Conservation (phyloP, 2,113 vertebrate species). For the Helogale parvula region DNA sequence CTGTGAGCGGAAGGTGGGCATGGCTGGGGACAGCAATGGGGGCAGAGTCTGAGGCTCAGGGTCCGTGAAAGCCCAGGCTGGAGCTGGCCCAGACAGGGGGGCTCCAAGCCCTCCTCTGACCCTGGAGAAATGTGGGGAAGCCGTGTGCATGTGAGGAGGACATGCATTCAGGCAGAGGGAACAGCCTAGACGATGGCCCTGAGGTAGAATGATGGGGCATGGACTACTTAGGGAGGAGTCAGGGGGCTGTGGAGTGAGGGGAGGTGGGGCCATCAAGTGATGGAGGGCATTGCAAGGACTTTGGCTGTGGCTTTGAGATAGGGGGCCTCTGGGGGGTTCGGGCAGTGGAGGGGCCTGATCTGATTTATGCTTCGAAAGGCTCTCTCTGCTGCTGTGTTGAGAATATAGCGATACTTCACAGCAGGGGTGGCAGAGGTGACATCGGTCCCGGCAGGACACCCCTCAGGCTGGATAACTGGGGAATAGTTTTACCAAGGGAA, state of each 20-base stretch:
- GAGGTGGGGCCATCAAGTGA: background rate
- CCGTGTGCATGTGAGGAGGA: background rate
- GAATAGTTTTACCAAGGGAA: background rate
- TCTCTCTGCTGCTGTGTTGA: background rate
- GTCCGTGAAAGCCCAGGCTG: background rate
- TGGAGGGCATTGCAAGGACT: background rate
- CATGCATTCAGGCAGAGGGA: background rate
- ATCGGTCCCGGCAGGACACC: background rate
- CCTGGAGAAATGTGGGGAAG: rapidly evolving
- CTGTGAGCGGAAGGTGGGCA: background rate
- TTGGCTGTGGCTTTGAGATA: background rate
- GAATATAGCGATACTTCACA: rapidly evolving
- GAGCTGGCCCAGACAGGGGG: background rate
- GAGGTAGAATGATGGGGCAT: background rate
- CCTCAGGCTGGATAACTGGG: background rate
- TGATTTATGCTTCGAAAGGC: background rate
- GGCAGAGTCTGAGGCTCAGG: rapidly evolving
- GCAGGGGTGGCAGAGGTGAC: background rate
- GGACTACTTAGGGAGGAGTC: background rate
- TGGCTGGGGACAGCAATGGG: background rate
- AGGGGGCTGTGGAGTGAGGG: background rate
- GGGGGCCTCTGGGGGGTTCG: background rate
- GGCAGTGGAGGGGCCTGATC: background rate
- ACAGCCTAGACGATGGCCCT: background rate
- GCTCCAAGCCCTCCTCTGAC: background rate